A percentile compares a stretch with the other conserved stretches of the same genome.
Evolutionary conservation across 2,888 invertebrate genomes (phyloP).

Genomic region (Coronaproctus castanopsis): DNA sequence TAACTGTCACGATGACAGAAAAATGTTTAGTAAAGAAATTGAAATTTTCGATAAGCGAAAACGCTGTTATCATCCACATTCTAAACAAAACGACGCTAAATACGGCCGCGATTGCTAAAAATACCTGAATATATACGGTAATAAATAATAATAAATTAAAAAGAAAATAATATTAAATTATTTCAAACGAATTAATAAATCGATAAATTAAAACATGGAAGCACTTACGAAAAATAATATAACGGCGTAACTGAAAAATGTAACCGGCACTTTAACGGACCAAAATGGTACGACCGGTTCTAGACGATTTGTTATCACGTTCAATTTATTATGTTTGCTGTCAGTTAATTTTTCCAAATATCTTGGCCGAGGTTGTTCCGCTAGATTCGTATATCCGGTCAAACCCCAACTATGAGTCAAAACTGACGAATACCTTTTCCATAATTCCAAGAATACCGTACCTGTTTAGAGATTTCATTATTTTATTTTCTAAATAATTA

Average conservation of each 20-base stretch:
- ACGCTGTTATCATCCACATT: constrained; percentile 57
- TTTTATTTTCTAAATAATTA: background rate
- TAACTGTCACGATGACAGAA: constrained; percentile 65
- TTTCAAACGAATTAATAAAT: no score
- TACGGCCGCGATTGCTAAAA: constrained; percentile 70
- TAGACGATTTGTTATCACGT: constrained; percentile 54
- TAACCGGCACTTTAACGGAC: constrained; percentile 73
- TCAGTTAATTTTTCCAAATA: constrained; percentile 63
- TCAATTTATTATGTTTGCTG: constrained; percentile 41
- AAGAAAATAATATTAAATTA: constrained; percentile 1
- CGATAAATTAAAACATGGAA: background rate
- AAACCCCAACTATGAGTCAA: constrained; percentile 94
- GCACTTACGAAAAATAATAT: constrained; percentile 52
- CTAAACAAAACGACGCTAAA: constrained; percentile 82
- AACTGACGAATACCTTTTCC: constrained; percentile 89
- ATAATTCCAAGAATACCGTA: constrained; percentile 77
- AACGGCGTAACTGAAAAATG: constrained; percentile 66
- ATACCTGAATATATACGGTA: constrained; percentile 31
- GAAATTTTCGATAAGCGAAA: constrained; percentile 36
- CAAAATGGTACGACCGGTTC: constrained; percentile 85
- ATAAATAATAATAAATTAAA: background rate
- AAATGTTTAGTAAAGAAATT: constrained; percentile 49
- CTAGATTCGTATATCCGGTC: constrained; percentile 71
- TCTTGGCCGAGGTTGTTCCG: constrained; percentile 83
- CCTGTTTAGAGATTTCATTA: constrained; percentile 33